Conservation (phyloP, 2,888 invertebrate genomes). For the Diplolepis rosae region DNA sequence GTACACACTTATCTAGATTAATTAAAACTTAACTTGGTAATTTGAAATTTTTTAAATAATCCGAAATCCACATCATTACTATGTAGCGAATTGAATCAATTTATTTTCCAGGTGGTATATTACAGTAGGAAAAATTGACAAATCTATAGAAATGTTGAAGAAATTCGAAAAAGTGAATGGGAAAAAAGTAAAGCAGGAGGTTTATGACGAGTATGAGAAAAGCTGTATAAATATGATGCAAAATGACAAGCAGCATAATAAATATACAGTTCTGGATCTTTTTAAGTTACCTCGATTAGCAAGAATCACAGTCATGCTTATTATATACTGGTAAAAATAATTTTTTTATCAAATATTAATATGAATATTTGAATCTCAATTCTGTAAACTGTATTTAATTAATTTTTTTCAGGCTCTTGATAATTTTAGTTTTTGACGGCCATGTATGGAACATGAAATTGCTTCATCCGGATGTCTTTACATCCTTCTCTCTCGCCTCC, state of each 20-base stretch:
- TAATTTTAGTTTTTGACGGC: constrained; percentile 89
- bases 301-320: constrained; percentile 84
- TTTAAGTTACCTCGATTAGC: constrained; percentile 86
- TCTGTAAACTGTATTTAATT: not conserved
- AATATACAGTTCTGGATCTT: constrained; percentile 86
- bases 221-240: constrained; percentile 80
- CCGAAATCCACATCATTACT: too few relatives aligned
- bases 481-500: constrained; percentile 89
- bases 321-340: constrained; percentile 82
- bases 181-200: constrained; percentile 82
- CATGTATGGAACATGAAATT: constrained; percentile 92
- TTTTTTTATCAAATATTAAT: not conserved
- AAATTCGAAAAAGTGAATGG: constrained; percentile 88
- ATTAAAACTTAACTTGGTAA: not conserved
- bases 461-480: constrained; percentile 85
- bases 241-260: constrained; percentile 80
- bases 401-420: constrained; percentile 80
- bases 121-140: constrained; percentile 87
- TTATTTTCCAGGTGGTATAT: constrained; percentile 84
- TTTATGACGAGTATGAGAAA: constrained; percentile 84
- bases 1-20: constrained; percentile 45
- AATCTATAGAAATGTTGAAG: constrained; percentile 85
- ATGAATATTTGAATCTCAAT: not conserved
- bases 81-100: too few relatives aligned
- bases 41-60: too few relatives aligned